These are phyloP conservation scores for Ancistrus triradiatus DNA, from an alignment of 2,113 vertebrate species.

Conservation along the genomic window DNA sequence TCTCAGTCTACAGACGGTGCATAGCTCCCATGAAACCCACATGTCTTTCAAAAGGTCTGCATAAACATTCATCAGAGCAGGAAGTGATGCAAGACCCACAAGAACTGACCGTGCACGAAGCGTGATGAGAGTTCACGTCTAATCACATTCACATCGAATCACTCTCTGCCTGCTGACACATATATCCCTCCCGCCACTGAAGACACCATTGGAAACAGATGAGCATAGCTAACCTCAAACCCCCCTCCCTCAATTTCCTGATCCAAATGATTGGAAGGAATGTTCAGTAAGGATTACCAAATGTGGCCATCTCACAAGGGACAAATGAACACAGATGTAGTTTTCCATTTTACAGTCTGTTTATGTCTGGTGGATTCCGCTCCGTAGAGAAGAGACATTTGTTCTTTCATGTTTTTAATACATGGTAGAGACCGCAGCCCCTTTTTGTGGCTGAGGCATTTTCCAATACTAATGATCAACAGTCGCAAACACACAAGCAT, in stretches of 20 bases:
- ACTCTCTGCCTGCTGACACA: constrained; percentile 42
- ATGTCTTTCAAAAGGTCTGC: constrained; percentile 27
- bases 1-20: neutral
- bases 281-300: constrained; percentile 65
- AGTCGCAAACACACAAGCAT: constrained; percentile 50
- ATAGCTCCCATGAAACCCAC: constrained; percentile 32
- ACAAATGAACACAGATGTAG: constrained; percentile 72
- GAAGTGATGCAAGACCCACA: constrained; percentile 25
- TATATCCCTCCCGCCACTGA: constrained; percentile 47
- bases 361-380: constrained; percentile 72
- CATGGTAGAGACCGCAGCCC: constrained; percentile 62
- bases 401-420: constrained; percentile 71
- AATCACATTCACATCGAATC: constrained; percentile 26
- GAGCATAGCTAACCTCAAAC: constrained; percentile 41
- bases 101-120: constrained; percentile 18
- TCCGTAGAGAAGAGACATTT: constrained; percentile 58
- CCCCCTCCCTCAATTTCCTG: constrained; percentile 43
- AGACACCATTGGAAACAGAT: constrained; percentile 62
- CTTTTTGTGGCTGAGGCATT: constrained; percentile 65
- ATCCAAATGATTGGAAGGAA: constrained; percentile 64
- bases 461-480: constrained; percentile 74
- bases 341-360: constrained; percentile 75
- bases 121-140: constrained; percentile 7
- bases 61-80: constrained; percentile 22
- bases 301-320: constrained; percentile 62